phyloP scores from a whole-genome alignment of 2,113 vertebrate species.

The Synodontis membranacea region DNA sequence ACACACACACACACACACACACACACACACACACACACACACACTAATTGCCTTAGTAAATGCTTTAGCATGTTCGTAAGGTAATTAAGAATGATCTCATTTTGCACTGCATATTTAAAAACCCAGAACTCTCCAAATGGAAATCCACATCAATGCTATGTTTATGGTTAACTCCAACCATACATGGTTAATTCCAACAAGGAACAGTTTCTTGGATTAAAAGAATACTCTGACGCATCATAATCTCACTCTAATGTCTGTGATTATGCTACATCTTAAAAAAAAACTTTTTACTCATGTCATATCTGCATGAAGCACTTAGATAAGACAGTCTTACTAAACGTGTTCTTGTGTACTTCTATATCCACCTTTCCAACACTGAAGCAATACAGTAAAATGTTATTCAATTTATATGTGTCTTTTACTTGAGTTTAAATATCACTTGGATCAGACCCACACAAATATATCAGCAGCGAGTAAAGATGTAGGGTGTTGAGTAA shows the following conservation, averaged over 20 bases:
- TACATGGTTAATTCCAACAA: background rate
- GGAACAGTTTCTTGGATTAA: background rate
- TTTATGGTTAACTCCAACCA: no score
- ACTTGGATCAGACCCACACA: background rate
- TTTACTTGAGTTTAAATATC: background rate
- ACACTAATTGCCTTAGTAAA: constrained; percentile 56
- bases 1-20: background rate
- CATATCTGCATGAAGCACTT: background rate
- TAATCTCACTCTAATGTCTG: background rate
- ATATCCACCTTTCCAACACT: background rate
- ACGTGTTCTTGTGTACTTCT: background rate
- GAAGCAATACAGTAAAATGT: background rate
- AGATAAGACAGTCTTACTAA: background rate
- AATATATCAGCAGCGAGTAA: background rate
- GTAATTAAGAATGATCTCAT: constrained; percentile 31
- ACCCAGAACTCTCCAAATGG: background rate
- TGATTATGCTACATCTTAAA: background rate
- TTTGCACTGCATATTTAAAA: background rate
- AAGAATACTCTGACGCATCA: background rate
- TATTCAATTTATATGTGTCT: background rate
- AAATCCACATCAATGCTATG: background rate
- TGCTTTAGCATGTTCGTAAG: constrained; percentile 50
- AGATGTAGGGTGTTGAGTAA: background rate
- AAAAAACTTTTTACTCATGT: background rate
- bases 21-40: background rate